These are phyloP conservation scores for Grallaria varia DNA, from an alignment of 2,113 vertebrate genomes.

Conservation along the genomic window DNA sequence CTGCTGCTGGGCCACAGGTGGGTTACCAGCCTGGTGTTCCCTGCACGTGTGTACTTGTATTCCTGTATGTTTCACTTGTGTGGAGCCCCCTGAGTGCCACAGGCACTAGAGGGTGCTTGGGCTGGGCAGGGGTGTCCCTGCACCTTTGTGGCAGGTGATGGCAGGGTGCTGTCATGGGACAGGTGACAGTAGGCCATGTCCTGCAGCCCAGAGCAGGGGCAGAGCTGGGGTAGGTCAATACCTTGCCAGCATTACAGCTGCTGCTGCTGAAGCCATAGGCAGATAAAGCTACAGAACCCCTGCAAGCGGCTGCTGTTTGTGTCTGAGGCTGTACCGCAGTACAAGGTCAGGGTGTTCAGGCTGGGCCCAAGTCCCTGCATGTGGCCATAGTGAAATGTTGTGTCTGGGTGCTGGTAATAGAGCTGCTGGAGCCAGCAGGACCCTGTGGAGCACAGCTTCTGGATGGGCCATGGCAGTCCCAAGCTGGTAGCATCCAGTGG, in stretches of 20 bases:
- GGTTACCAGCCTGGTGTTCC: background rate
- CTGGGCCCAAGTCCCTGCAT: background rate
- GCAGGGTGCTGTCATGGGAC: background rate
- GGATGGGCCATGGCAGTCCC: fast-evolving
- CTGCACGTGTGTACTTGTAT: fast-evolving
- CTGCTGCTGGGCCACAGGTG: background rate
- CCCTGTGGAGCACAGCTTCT: background rate
- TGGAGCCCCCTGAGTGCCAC: background rate
- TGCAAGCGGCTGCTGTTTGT: background rate
- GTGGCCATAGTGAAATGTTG: background rate
- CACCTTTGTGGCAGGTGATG: background rate
- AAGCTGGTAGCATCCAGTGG: fast-evolving
- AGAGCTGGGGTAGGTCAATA: background rate
- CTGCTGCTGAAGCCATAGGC: background rate
- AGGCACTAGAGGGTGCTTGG: background rate
- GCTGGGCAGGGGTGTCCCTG: background rate
- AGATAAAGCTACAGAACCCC: background rate
- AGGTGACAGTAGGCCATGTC: background rate
- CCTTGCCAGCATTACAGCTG: fast-evolving
- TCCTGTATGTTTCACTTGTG: no score
- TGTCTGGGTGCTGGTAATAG: background rate
- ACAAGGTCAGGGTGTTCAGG: background rate
- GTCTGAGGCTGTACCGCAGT: background rate
- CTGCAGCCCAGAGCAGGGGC: background rate
- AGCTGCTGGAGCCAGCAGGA: fast-evolving